Conservation (phyloP, 2,888 invertebrate species). For the Andrena minutula region DNA sequence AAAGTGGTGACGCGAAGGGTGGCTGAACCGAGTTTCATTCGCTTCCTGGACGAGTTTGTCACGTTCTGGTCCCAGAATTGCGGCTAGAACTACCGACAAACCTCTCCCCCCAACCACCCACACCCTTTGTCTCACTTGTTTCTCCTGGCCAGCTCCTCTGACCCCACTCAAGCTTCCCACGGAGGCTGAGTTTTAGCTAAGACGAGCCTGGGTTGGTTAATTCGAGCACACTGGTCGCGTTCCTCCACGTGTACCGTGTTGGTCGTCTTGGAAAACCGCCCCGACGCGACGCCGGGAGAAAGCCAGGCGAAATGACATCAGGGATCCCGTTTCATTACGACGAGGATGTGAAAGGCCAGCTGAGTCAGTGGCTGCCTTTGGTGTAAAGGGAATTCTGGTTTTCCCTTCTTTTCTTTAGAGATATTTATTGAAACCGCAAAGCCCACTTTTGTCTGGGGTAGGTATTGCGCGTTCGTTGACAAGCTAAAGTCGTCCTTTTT, state of each 20-base stretch:
- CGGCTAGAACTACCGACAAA: constrained; percentile 72
- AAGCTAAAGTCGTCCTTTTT: not conserved
- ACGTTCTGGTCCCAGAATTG: constrained; percentile 74
- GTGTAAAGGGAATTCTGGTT: constrained; percentile 68
- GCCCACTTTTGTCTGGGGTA: constrained; percentile 25
- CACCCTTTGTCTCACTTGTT: constrained; percentile 32
- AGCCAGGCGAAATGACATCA: constrained; percentile 72
- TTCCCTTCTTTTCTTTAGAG: constrained; percentile 13
- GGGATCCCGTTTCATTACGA: constrained; percentile 73
- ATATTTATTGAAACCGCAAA: constrained; percentile 39
- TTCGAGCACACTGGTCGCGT: constrained; percentile 68
- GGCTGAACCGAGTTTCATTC: constrained; percentile 73
- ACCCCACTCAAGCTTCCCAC: constrained; percentile 32
- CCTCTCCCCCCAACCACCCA: constrained; percentile 55
- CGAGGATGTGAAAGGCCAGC: constrained; percentile 72
- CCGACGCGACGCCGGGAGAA: constrained; percentile 40
- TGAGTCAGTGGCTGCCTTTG: constrained; percentile 69
- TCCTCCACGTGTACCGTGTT: constrained; percentile 43
- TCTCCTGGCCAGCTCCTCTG: constrained; percentile 9
- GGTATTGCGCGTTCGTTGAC: not conserved
- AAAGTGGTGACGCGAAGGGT: constrained; percentile 55
- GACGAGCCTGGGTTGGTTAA: constrained; percentile 74
- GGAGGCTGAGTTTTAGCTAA: constrained; percentile 69
- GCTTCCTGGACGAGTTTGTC: constrained; percentile 77
- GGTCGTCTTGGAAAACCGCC: constrained; percentile 62